Base-by-base conservation (phyloP, 2,888 invertebrate species). In the Dryococelus australis region DNA sequence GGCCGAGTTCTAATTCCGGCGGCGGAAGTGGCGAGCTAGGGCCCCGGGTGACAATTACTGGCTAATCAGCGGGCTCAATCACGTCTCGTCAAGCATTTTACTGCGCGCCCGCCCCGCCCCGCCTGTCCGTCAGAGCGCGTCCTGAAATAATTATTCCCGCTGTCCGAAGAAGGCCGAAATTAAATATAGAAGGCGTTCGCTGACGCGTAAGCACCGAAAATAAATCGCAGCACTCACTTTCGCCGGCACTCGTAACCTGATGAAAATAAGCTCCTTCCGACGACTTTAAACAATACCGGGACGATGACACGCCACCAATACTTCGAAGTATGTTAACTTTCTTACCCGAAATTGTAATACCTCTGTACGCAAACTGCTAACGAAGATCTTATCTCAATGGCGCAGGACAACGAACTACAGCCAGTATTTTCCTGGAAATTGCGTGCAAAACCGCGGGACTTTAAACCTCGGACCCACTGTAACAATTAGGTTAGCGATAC, bases 1-100 rank as follows among this genome's bases (percentile, higher is more conserved):
- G 35, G 35, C 8, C n/a, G 65, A 10, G 65, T n/a, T 65, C 65
- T 65, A 65, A 65, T 65, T 65, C 65, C 65, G 24, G 65, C 65
- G 24, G 47, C 47, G 47, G 47, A 47, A 47, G 47, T 47, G 24
- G 65, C 65, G 65, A 10, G 6, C 24, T 1, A 4, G 35, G 65
- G 24, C n/a, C 8, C n/a, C 8, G 13, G 65, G 65, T 65, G 24
- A n/a, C 65, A 65, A 65, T 65, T 65, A 65, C 65, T n/a, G 65
- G 65, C 65, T 65, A 65, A 65, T 65, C 65, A 65, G 65, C 65
- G 65, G 65, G 20, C 65, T n/a, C 65, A n/a, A 65, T 65, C 65
- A 65, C 10, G 65, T n/a, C 65, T 65, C 65, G 65, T 65, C 65
- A 65, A n/a, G 65, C 65, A n/a, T 65, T 65, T 65, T 5, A 65